These are phyloP conservation scores for Poeciliopsis retropinna DNA, from an alignment of 2,113 vertebrate species.

Conservation along the genomic window DNA sequence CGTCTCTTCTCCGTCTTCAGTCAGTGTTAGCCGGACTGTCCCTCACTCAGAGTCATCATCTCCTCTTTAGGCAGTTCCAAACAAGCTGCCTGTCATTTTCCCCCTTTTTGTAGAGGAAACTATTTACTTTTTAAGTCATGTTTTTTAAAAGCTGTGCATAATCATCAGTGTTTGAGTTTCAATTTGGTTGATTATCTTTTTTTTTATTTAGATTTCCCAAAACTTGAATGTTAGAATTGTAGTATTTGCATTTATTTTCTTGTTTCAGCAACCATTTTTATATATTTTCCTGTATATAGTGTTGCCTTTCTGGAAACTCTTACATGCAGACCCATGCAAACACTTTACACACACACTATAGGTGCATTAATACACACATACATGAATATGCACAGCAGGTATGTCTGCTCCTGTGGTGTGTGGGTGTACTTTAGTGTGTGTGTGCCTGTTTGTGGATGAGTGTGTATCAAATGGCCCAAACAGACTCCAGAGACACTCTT, in stretches of 20 bases:
- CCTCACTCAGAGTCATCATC: slow-evolving; percentile 22
- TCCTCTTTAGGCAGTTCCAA: slow-evolving; percentile 47
- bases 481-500: slow-evolving; percentile 64
- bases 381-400: slow-evolving; percentile 62
- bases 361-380: slow-evolving; percentile 60
- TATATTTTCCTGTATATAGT: slow-evolving; percentile 78
- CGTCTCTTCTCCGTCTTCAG: slow-evolving; percentile 29
- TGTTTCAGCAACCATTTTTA: slow-evolving; percentile 64
- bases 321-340: slow-evolving; percentile 52
- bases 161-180: slow-evolving; percentile 57
- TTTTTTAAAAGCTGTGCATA: slow-evolving; percentile 71
- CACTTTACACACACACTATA: slow-evolving; percentile 40
- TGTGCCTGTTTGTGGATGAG: slow-evolving; percentile 58
- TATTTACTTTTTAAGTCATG: slow-evolving; percentile 62
- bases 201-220: slow-evolving; percentile 59
- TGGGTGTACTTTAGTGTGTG: slow-evolving; percentile 54
- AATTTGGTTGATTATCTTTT: slow-evolving; percentile 42
- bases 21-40: slow-evolving; percentile 32
- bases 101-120: slow-evolving; percentile 58
- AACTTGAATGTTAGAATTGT: slow-evolving; percentile 68
- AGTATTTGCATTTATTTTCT: slow-evolving; percentile 56
- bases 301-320: slow-evolving; percentile 73
- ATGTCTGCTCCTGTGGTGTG: slow-evolving; percentile 49
- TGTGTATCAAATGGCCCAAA: slow-evolving; percentile 66
- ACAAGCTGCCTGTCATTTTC: slow-evolving; percentile 52